Evolutionary conservation across 2,113 vertebrate genomes (phyloP).

Genomic region (Chloropsis cyanopogon): DNA sequence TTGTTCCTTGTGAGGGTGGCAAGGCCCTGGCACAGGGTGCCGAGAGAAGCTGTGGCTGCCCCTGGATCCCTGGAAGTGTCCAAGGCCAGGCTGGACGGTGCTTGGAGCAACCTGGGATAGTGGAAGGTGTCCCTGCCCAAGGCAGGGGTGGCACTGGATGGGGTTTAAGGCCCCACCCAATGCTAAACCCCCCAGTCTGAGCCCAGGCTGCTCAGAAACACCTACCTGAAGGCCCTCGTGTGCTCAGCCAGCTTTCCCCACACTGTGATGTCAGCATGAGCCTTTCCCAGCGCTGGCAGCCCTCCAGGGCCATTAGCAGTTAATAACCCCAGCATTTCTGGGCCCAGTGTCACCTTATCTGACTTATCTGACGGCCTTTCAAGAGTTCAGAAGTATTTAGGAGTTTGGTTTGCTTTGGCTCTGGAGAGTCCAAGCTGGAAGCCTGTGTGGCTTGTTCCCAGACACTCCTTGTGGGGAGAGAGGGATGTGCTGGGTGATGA

Average conservation of each 20-base stretch:
- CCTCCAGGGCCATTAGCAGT: background rate
- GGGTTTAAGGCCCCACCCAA: rapidly evolving
- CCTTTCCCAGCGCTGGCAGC: background rate
- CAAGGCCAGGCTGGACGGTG: rapidly evolving
- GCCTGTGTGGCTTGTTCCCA: background rate
- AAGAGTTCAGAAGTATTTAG: background rate
- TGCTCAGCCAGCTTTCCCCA: background rate
- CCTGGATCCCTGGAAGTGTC: background rate
- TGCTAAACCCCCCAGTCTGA: background rate
- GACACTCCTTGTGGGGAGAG: background rate
- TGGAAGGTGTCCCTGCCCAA: background rate
- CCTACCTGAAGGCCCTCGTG: rapidly evolving
- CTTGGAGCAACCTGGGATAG: rapidly evolving
- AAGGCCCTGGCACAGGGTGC: background rate
- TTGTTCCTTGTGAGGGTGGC: rapidly evolving
- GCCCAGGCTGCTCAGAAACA: background rate
- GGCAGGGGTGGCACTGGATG: background rate
- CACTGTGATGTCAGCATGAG: rapidly evolving
- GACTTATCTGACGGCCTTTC: background rate
- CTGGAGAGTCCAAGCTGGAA: background rate
- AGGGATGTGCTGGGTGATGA: background rate
- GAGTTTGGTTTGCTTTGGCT: background rate
- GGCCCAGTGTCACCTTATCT: background rate
- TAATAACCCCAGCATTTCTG: background rate
- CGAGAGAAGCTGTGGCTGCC: background rate